Conservation (phyloP, 30 jellyfish, hydroid and myxozoan genomes). For the Chrysaora quinquecirrha region DNA sequence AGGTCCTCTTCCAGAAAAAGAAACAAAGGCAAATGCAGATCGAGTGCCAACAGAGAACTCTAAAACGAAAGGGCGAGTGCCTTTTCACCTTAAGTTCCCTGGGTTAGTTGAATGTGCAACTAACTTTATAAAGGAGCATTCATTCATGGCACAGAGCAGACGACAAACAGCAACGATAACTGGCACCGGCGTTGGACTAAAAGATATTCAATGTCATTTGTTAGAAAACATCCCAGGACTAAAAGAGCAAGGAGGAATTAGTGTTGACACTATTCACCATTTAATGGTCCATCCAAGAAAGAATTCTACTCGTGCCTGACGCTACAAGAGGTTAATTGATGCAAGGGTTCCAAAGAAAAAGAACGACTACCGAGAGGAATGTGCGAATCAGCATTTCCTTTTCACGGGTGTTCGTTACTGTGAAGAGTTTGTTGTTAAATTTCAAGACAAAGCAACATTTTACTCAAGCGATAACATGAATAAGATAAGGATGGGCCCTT, state of each 20-base stretch:
- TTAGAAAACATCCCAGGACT: conserved; percentile 28
- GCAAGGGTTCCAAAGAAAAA: conserved; percentile 26
- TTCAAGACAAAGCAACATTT: conserved; percentile 5
- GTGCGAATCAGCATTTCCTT: conserved; percentile 50
- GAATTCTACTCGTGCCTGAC: conserved; percentile 16
- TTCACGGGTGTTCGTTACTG: conserved; percentile 22
- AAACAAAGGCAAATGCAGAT: no score
- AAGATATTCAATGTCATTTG: conserved; percentile 16
- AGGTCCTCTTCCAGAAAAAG: no score
- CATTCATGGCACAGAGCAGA: no score
- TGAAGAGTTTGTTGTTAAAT: conserved; percentile 18
- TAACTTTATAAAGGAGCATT: no score
- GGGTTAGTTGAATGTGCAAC: no score
- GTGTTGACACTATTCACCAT: conserved; percentile 12
- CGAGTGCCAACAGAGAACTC: no score
- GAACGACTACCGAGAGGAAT: conserved; percentile 30
- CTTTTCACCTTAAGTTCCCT: no score
- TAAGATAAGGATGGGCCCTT: conserved; percentile 47
- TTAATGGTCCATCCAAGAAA: conserved; percentile 19
- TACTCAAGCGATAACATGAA: conserved; percentile 51
- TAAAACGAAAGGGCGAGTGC: no score
- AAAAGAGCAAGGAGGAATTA: conserved; percentile 20
- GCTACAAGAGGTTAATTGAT: conserved; percentile 22
- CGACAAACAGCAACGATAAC: no score
- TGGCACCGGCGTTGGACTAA: no score